Base-by-base conservation (phyloP, 2,113 vertebrate species). In the Ophiodon elongatus region DNA sequence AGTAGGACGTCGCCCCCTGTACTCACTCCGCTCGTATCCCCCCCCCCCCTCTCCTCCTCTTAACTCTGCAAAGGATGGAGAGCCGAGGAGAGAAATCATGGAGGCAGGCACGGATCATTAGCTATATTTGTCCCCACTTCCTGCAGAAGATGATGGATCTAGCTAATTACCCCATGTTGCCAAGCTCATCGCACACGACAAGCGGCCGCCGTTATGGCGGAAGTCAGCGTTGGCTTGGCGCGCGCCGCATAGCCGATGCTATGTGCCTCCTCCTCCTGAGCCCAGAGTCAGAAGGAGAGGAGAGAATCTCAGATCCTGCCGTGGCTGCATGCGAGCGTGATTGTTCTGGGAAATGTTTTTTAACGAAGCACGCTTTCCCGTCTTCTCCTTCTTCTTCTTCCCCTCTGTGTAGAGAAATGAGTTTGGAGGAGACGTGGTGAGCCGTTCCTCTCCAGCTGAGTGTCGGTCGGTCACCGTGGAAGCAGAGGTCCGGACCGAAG, bases 351-450 rank as follows among this genome's bases (percentile, higher is more conserved):
- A 57, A 88, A 89, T 85, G 64, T 76, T 94, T 92, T 91, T 89
- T 83, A 92, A 88, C 79, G 90, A 91, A 63, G 74, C 84, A 72
- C 84, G 83, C 75, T 89, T 60, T 90, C 87, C 54, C 52, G 0
- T 83, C 82, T 90, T 76, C 67, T 87, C 62, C 91, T 76, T 85
- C 90, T 90, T 76, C 67, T 88, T 64, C 91, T 76, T 86, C 90
- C 91, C 71, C 50, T 85, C 76, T 83, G 79, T 95, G 92, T 76
- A 99, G 98, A 97, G 96, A 45, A 95, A 98, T 97, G 97, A 96
- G 90, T 95, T 87, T 90, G 92, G 93, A 95, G 93, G 94, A 96
- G 95, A 95, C 87, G 79, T 95, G 96, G 96, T 97, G 96, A 98
- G 89, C 92, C 90, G 76, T 57, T 91, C 86, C 91, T 84, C 86